Evolutionary conservation across 30 jellyfish, hydroid and myxozoan species (phyloP), one percentile per base, ranked within the genome.

Genomic region (Clytia hemisphaerica): DNA sequence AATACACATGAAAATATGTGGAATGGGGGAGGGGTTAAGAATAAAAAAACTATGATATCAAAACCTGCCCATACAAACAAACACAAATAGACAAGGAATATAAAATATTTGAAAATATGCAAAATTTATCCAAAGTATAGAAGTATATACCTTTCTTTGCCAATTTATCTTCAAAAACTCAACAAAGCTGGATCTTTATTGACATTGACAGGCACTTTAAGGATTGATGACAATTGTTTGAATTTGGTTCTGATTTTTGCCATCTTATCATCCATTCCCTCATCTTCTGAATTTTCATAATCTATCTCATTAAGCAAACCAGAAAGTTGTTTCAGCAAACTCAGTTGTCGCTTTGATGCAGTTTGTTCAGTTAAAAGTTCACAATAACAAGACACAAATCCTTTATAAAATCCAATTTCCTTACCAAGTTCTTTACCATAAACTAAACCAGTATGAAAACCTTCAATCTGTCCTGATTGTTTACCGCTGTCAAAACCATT

Each of bases 341-440:
- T 69, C 54, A 5, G n/a, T 32, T 47, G 47, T 6, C 49, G 33
- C 32, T 27, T 42, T 6, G 22, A 45, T n/a, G 22, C 4, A 3
- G 25, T 45, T n/a, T 40, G 4, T 25, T 69, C 81, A 18, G 30
- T 21, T 26, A 69, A 53, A 22, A 50, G 47, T 24, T 22, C 22
- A 25, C 48, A 69, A 31, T n/a, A n/a, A n/a, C 48, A 45, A 12
- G 48, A 24, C 19, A 69, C 71, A 9, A 69, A 69, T n/a, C 81
- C 81, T 26, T 45, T 69, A 32, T 69, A 69, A 49, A 69, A 69
- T 45, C 81, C 81, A 35, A 69, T 69, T 69, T 69, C 81, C 42
- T 45, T 69, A 37, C 81, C 81, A 45, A 69, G 46, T 32, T 45
- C 78, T 45, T 69, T 69, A 14, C 81, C 81, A 45, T 69, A 54